Evolutionary conservation across 2,797 vertebrate genomes (phyloP).

Genomic region (Chaetodon trifasciatus): DNA sequence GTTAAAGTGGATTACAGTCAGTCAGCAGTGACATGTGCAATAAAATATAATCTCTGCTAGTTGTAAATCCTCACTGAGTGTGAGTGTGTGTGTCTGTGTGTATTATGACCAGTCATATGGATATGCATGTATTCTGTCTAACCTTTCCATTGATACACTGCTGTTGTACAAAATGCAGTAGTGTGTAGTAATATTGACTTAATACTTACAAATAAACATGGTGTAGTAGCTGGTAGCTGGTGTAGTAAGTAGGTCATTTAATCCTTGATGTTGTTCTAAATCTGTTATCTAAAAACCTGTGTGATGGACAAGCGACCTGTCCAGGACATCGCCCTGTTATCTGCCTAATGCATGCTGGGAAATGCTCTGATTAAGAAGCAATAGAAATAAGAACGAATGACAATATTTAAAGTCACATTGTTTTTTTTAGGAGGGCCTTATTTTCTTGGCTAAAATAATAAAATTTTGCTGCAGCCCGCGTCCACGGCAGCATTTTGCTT

Average conservation of each 20-base stretch:
- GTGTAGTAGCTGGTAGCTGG: conserved; percentile 20
- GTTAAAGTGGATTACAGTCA: conserved; percentile 72
- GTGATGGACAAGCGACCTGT: conserved; percentile 20
- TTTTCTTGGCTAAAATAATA: too few relatives aligned
- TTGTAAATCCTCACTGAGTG: conserved; percentile 62
- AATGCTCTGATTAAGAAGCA: neutral
- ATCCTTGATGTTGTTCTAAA: conserved; percentile 19
- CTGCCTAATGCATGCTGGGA: neutral
- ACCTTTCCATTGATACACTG: neutral
- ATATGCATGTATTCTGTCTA: conserved; percentile 5
- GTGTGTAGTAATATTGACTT: neutral
- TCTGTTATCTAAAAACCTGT: conserved; percentile 26
- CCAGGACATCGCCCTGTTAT: neutral
- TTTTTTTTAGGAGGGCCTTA: too few relatives aligned
- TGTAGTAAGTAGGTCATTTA: conserved; percentile 9
- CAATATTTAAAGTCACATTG: neutral
- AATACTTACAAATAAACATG: neutral
- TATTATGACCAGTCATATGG: conserved; percentile 28
- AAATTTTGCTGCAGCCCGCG: too few relatives aligned
- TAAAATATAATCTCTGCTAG: conserved; percentile 68
- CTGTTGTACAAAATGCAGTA: neutral
- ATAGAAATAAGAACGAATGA: neutral
- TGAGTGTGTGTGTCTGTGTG: conserved; percentile 29
- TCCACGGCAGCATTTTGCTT: too few relatives aligned
- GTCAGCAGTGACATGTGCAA: conserved; percentile 54